Evolutionary conservation across 2,113 vertebrate species (phyloP).

Genomic region (Chloroceryle aenea): DNA sequence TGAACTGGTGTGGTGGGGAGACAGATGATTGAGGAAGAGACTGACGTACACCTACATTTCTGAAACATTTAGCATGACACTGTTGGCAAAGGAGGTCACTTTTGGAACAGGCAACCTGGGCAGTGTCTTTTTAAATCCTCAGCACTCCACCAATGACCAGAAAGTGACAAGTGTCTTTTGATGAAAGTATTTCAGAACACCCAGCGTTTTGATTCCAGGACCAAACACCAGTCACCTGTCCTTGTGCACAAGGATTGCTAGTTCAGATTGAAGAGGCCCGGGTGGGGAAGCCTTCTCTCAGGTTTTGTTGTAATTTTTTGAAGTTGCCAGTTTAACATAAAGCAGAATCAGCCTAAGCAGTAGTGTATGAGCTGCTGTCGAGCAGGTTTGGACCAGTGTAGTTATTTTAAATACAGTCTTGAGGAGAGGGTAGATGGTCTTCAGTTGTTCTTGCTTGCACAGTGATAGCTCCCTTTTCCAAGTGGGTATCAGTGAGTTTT

Average conservation of each 20-base stretch:
- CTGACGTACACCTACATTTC: not conserved
- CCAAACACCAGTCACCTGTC: conserved; percentile 16
- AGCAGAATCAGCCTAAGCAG: not conserved
- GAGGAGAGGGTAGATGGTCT: not conserved
- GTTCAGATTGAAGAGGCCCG: not conserved
- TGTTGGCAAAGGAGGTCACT: not conserved
- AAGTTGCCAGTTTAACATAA: not conserved
- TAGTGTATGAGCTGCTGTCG: not conserved
- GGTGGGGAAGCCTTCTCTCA: not conserved
- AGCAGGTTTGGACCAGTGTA: not conserved
- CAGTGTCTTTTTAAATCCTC: not conserved
- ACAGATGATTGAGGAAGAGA: not conserved
- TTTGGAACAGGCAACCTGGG: not conserved
- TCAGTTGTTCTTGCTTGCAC: conserved; percentile 29
- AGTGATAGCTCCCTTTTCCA: not conserved
- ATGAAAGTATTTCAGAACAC: not conserved
- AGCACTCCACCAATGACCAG: not conserved
- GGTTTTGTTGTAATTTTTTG: not conserved
- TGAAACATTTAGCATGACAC: not conserved
- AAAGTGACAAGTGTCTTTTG: not conserved
- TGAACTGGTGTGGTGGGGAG: not conserved
- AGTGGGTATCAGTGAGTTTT: not conserved
- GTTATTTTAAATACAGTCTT: not conserved
- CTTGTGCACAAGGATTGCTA: not conserved
- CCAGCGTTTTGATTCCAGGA: not conserved